phyloP scores from a whole-genome alignment of 2,113 vertebrate species.

The Zosterops lateralis region DNA sequence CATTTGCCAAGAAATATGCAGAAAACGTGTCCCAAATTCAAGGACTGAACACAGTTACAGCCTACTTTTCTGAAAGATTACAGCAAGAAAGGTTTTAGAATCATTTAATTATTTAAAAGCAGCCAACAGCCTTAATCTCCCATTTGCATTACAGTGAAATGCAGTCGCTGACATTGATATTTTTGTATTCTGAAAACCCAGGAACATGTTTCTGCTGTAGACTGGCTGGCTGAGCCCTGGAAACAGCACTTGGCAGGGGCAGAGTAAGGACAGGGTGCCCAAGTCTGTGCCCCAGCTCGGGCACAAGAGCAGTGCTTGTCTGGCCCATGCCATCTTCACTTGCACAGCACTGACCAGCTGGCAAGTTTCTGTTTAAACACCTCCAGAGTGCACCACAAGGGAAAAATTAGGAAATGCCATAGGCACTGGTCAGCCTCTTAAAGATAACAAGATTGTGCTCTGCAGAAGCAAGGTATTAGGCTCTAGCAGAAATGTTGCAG shows the following conservation, averaged over 20 bases:
- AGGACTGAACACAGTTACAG: background rate
- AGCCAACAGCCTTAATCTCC: background rate
- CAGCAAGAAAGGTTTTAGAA: background rate
- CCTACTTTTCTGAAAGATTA: background rate
- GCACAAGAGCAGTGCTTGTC: fast-evolving
- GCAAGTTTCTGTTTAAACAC: background rate
- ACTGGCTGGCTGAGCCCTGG: background rate
- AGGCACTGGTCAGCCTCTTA: background rate
- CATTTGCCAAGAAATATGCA: fast-evolving
- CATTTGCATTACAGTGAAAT: background rate
- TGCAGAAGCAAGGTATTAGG: background rate
- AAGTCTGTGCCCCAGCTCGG: fast-evolving
- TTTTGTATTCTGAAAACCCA: background rate
- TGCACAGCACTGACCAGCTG: background rate
- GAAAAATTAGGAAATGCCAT: background rate
- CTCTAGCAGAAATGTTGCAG: background rate
- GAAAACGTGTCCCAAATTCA: background rate
- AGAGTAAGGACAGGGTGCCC: background rate
- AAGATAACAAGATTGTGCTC: background rate
- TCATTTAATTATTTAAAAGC: background rate
- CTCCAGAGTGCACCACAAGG: background rate
- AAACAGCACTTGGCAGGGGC: background rate
- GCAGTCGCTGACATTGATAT: background rate
- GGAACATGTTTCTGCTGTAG: background rate
- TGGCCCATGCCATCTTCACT: background rate